Evolutionary conservation across 2,888 invertebrate species (phyloP), one percentile per base, ranked within the genome.

Genomic region (Empis stercorea): DNA sequence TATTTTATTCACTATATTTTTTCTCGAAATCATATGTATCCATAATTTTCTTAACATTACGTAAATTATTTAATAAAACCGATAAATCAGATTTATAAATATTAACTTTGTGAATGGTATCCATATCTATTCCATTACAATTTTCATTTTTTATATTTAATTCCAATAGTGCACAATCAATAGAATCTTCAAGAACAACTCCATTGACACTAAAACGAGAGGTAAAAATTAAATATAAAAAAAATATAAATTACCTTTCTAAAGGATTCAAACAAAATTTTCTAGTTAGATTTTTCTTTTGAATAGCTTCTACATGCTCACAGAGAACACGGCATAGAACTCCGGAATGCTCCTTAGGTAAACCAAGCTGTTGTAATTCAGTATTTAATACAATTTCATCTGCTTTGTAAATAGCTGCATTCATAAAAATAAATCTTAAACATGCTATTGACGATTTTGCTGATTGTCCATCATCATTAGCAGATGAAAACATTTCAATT

Each of bases 331-430:
- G 71, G 53, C 76, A 76, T 51, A 82, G 65, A 6, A 75, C 73
- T 2, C 73, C 71, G 38, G 80, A 76, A 60, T 83, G 82, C 52
- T 81, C 85, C 62, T 80, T 75, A 2, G 87, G 87, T 46, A 88
- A 69, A n/a, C 88, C 88, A 40, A 89, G 71, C 63, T 87, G 87
- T 61, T 87, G 87, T 36, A 89, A 70, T 69, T 88, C 88, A 59
- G 78, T 81, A 34, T 76, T 74, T 47, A 87, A 73, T 39, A 79
- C 76, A 13, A 74, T 73, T 38, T 78, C 78, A 45, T 77, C 76
- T 30, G 82, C 81, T 49, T 73, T 76, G 57, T 81, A 78, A 4
- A 82, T 76, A 1, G 79, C 73, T 5, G 87, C 79, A 54, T 79
- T 81, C 14, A 74, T 73, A n/a, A 87, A 63, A 48, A 88, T 78